Conservation (phyloP, 2,888 invertebrate genomes). For the Belgica antarctica region DNA sequence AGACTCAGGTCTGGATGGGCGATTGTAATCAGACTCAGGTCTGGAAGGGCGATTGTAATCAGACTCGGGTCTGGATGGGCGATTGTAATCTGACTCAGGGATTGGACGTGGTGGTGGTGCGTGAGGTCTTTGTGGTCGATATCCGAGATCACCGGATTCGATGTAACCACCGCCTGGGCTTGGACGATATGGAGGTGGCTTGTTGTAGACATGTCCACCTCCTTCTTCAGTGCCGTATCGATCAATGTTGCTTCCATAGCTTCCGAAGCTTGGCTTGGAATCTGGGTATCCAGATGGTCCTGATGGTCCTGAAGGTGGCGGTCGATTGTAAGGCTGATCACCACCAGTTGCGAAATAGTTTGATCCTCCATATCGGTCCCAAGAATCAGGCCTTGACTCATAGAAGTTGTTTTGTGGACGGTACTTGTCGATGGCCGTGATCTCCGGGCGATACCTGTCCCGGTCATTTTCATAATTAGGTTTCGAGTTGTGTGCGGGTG, state of each 20-base stretch:
- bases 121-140: not conserved
- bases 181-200: constrained; percentile 17
- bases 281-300: constrained; percentile 45
- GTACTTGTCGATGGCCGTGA: constrained; percentile 48
- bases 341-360: constrained; percentile 46
- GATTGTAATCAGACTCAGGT: constrained; percentile 8
- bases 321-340: constrained; percentile 48
- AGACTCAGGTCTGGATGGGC: not conserved
- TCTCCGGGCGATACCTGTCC: constrained; percentile 49
- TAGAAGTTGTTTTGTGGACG: constrained; percentile 47
- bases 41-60: not conserved
- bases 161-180: not conserved
- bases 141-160: not conserved
- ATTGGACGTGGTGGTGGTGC: constrained; percentile 11
- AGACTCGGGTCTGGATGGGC: not conserved
- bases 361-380: constrained; percentile 53
- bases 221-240: constrained; percentile 35
- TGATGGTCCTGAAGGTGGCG: constrained; percentile 49
- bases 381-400: constrained; percentile 48
- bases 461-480: constrained; percentile 46
- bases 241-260: constrained; percentile 1
- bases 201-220: not conserved
- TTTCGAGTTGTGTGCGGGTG: constrained; percentile 47
- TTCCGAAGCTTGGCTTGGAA: not conserved
- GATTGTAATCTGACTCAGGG: constrained; percentile 4